phyloP scores from a whole-genome alignment of 2,888 invertebrate species.

The Aethes cnicana region DNA sequence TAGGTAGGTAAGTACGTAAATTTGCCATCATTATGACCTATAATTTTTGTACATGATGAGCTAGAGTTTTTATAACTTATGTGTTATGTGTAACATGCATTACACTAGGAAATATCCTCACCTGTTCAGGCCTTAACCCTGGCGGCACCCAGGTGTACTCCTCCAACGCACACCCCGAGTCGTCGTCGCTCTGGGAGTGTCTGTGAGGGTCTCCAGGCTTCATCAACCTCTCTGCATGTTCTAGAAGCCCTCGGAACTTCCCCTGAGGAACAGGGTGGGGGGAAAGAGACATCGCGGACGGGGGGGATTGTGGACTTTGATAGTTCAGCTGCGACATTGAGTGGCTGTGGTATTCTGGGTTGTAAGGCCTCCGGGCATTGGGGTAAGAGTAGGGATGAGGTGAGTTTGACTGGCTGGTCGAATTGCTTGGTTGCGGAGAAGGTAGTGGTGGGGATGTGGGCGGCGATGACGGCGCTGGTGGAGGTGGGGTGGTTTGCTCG shows the following conservation, averaged over 20 bases:
- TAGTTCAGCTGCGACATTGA: constrained; percentile 60
- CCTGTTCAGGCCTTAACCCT: constrained; percentile 97
- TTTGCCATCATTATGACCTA: too few species aligned
- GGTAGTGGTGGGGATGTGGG: constrained; percentile 53
- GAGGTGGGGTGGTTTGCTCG: constrained; percentile 64
- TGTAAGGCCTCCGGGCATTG: constrained; percentile 56
- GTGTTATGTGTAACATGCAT: too few species aligned
- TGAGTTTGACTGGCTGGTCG: constrained; percentile 67
- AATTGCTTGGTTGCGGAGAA: constrained; percentile 71
- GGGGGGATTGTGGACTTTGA: constrained; percentile 67
- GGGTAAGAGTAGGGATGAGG: constrained; percentile 72
- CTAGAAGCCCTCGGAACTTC: constrained; percentile 71
- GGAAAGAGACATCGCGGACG: constrained; percentile 74
- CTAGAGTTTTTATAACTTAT: too few species aligned
- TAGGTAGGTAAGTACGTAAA: too few species aligned
- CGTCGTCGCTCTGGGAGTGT: constrained; percentile 97
- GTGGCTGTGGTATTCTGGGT: constrained; percentile 63
- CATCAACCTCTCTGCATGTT: constrained; percentile 82
- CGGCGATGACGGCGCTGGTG: constrained; percentile 60
- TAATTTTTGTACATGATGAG: too few species aligned
- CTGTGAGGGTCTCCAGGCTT: constrained; percentile 89
- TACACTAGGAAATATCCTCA: constrained; percentile 62
- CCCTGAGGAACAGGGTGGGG: constrained; percentile 73
- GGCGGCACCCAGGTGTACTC: constrained; percentile 99
- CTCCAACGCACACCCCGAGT: constrained; percentile 98